Evolutionary conservation across 2,888 invertebrate species (phyloP).

Genomic region (Sinelater perroti): DNA sequence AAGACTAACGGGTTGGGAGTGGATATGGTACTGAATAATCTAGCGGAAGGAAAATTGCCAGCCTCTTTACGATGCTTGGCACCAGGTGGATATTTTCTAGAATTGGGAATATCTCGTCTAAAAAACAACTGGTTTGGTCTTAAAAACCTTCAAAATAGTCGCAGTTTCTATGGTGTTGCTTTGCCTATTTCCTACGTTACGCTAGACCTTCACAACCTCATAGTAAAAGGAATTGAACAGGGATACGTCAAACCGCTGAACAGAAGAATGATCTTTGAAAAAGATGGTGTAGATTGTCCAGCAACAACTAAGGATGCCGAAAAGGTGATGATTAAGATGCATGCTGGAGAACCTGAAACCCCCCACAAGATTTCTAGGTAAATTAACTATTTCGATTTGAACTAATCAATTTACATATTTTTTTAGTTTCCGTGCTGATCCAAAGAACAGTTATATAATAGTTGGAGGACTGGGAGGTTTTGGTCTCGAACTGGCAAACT

Average conservation of each 20-base stretch:
- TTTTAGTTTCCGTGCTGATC: constrained; percentile 64
- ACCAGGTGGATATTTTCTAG: constrained; percentile 74
- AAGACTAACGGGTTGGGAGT: constrained; percentile 89
- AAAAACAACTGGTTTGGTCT: constrained; percentile 73
- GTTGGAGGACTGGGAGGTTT: constrained; percentile 91
- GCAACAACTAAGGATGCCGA: constrained; percentile 82
- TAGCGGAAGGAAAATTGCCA: constrained; percentile 89
- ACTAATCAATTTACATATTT: not conserved
- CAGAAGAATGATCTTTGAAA: constrained; percentile 69
- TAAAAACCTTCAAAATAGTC: constrained; percentile 71
- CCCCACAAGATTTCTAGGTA: constrained; percentile 32
- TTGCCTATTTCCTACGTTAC: constrained; percentile 73
- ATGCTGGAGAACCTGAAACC: constrained; percentile 57
- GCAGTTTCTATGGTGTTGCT: constrained; percentile 80
- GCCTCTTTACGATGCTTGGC: constrained; percentile 72
- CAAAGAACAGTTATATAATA: constrained; percentile 67
- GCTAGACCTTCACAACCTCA: constrained; percentile 60
- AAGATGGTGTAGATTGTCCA: constrained; percentile 75
- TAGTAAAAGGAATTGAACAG: constrained; percentile 63
- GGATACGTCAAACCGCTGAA: constrained; percentile 77
- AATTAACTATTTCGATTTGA: constrained; percentile 39
- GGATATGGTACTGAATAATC: constrained; percentile 88
- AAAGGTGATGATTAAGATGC: constrained; percentile 66
- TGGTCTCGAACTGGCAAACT: constrained; percentile 87
- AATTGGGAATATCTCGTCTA: constrained; percentile 88